Evolutionary conservation across 1,140 invertebrate genomes (phyloP).

Genomic region (Spodoptera frugiperda): DNA sequence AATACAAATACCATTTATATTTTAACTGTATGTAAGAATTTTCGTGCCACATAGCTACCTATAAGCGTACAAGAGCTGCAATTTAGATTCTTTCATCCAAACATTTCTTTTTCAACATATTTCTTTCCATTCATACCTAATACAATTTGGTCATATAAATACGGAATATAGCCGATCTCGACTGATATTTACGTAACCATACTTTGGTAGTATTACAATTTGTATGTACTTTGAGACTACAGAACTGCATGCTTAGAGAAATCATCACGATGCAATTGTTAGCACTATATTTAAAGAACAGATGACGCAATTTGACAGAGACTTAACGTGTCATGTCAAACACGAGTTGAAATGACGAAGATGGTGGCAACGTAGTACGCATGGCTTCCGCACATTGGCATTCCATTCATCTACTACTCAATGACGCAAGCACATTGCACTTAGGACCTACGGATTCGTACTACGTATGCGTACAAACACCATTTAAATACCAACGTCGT

Average conservation of each 20-base stretch:
- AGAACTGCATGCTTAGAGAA: not conserved
- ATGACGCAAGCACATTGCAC: not conserved
- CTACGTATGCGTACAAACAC: too few relatives aligned
- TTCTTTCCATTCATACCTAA: constrained; percentile 2
- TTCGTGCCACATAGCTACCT: constrained; percentile 6
- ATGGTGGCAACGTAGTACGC: not conserved
- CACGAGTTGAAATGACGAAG: not conserved
- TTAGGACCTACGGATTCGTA: too few relatives aligned
- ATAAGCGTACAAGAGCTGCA: not conserved
- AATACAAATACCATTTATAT: not conserved
- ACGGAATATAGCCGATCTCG: not conserved
- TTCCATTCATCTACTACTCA: constrained; percentile 6
- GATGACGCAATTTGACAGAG: constrained; percentile 10
- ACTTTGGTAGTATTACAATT: not conserved
- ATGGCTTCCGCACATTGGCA: not conserved
- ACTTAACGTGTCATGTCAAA: not conserved
- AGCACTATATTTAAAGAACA: not conserved
- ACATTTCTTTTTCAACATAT: not conserved
- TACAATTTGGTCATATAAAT: constrained; percentile 5
- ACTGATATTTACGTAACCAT: not conserved
- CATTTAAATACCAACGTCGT: too few relatives aligned
- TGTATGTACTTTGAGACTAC: not conserved
- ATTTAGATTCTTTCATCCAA: constrained; percentile 5
- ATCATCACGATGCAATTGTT: not conserved
- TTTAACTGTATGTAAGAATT: not conserved